A percentile compares a stretch with the other conserved stretches of the same genome.
phyloP scores from a whole-genome alignment of 2,797 vertebrate genomes.

The Phrynocephalus guinanensis region DNA sequence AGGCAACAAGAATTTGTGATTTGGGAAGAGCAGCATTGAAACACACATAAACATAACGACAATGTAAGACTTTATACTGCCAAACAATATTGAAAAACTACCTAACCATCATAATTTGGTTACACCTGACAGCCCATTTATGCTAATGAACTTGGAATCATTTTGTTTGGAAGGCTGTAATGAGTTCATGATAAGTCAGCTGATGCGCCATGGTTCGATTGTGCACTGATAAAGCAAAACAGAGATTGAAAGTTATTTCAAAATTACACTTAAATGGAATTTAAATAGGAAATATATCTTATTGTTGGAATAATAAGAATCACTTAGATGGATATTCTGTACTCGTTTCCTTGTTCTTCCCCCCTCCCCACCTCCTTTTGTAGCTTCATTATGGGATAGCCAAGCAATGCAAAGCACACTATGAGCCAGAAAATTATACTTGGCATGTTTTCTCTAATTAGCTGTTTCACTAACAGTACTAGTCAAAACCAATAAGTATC shows the following conservation, averaged over 20 bases:
- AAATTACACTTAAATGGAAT: conserved; percentile 50
- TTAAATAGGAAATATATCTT: conserved; percentile 46
- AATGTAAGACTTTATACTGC: conserved; percentile 58
- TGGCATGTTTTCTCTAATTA: conserved; percentile 34
- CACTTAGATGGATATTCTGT: conserved; percentile 30
- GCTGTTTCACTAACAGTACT: conserved; percentile 16
- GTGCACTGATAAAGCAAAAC: conserved; percentile 44
- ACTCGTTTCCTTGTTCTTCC: neutral
- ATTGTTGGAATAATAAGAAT: neutral
- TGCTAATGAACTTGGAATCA: conserved; percentile 10
- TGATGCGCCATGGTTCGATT: neutral
- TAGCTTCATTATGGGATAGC: conserved; percentile 21
- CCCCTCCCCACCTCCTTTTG: neutral
- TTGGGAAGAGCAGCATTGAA: conserved; percentile 14
- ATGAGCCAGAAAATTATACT: conserved; percentile 35
- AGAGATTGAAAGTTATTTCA: conserved; percentile 56
- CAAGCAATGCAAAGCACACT: conserved; percentile 2
- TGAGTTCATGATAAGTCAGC: conserved; percentile 45
- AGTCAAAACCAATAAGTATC: conserved; percentile 33
- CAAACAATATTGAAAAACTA: conserved; percentile 50
- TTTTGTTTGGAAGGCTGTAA: conserved; percentile 19
- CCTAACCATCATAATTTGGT: conserved; percentile 41
- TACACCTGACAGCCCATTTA: conserved; percentile 14
- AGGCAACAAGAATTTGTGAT: conserved; percentile 39
- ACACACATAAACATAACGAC: conserved; percentile 47